Percentiles rank a stretch among this genome's conserved stretches.
Conservation (phyloP, 2,888 invertebrate genomes). For the Girardia tigrina region DNA sequence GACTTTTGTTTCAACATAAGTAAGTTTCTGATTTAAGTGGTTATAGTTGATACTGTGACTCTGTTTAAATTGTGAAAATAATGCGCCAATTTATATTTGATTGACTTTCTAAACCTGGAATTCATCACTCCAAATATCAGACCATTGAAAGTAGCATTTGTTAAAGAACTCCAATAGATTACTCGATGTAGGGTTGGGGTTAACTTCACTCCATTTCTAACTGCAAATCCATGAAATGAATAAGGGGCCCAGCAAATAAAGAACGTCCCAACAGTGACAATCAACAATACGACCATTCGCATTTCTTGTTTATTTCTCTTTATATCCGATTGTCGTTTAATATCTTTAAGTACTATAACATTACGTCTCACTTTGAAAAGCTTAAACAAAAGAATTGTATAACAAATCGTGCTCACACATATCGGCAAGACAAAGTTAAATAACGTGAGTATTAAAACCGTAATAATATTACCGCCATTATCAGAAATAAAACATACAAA, state of each 20-base stretch:
- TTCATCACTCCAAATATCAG: neutral
- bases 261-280: slow-evolving; percentile 18
- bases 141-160: neutral
- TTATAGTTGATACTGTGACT: no score
- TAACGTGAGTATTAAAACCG: neutral
- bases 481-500: slow-evolving; percentile 31
- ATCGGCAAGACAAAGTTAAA: slow-evolving; percentile 21
- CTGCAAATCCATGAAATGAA: slow-evolving; percentile 12
- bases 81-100: neutral
- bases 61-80: no score
- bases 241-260: slow-evolving; percentile 31
- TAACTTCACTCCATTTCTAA: neutral
- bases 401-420: neutral
- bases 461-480: neutral
- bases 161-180: neutral
- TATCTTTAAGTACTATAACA: neutral
- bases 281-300: neutral
- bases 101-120: neutral
- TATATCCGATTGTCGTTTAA: neutral
- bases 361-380: neutral
- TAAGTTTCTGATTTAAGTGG: no score
- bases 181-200: neutral
- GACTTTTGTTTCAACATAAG: no score
- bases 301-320: neutral
- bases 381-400: neutral